Conservation (phyloP, 2,797 vertebrate genomes). For the Chelon labrosus region DNA sequence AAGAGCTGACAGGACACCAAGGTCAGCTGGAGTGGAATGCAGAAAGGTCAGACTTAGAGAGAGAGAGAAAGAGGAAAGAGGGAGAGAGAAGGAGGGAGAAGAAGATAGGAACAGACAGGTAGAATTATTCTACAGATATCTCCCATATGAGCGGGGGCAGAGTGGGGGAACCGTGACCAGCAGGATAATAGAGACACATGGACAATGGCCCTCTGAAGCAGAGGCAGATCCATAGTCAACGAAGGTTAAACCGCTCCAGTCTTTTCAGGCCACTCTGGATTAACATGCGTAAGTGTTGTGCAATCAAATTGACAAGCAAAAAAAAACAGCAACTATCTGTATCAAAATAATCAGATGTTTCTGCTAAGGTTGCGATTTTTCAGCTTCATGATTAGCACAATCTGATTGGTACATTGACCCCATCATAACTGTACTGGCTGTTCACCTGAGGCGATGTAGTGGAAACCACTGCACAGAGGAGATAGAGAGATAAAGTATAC, state of each 20-base stretch:
- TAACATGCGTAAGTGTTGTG: conserved; percentile 40
- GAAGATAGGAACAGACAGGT: conserved; percentile 77
- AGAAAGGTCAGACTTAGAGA: conserved; percentile 69
- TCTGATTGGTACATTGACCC: conserved; percentile 22
- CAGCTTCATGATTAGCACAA: conserved; percentile 24
- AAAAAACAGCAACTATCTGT: conserved; percentile 35
- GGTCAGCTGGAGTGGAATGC: conserved; percentile 76
- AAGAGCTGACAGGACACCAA: conserved; percentile 69
- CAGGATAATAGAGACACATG: conserved; percentile 78
- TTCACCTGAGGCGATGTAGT: conserved; percentile 63
- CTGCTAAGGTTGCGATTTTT: conserved; percentile 8
- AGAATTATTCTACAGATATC: conserved; percentile 77
- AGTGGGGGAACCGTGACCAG: conserved; percentile 70
- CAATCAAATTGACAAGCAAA: conserved; percentile 48
- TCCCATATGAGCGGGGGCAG: conserved; percentile 65
- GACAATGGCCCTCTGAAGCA: conserved; percentile 68
- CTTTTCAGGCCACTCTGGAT: conserved; percentile 48
- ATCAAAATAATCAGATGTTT: conserved; percentile 20
- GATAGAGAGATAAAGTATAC: conserved; percentile 62
- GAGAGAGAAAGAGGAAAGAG: conserved; percentile 1
- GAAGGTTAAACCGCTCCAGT: conserved; percentile 64
- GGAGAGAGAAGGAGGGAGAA: conserved; percentile 34
- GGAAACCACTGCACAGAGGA: conserved; percentile 32
- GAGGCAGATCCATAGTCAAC: conserved; percentile 49
- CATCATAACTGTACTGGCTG: conserved; percentile 39